phyloP scores from a whole-genome alignment of 2,888 invertebrate genomes.

The Thymelicus acteon region DNA sequence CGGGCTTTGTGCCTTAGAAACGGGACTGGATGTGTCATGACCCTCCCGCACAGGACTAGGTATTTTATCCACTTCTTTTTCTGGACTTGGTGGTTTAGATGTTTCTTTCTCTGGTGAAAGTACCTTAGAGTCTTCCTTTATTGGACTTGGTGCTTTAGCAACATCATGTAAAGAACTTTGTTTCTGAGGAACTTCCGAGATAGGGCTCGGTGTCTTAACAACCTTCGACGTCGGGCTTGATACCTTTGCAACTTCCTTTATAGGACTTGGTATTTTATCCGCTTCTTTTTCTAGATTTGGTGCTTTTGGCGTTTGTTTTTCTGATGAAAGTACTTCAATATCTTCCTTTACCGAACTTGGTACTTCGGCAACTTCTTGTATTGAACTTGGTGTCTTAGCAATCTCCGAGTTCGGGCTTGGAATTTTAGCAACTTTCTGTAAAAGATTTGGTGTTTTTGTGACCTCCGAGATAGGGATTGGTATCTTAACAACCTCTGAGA shows the following conservation, averaged over 20 bases:
- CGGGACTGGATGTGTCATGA: no score
- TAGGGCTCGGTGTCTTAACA: neutral
- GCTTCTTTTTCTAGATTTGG: neutral
- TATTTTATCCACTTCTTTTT: no score
- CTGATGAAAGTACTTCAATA: neutral
- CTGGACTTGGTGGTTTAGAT: no score
- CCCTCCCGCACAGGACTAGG: no score
- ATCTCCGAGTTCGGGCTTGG: slow-evolving; percentile 12
- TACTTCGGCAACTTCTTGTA: neutral
- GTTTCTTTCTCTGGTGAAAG: neutral
- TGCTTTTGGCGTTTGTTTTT: neutral
- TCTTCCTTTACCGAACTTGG: slow-evolving; percentile 2
- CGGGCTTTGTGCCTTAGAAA: no score
- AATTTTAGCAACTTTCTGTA: slow-evolving; percentile 17
- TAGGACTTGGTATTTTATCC: neutral
- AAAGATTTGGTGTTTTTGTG: neutral
- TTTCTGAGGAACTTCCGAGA: no score
- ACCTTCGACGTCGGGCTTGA: slow-evolving; percentile 32
- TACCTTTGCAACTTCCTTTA: neutral
- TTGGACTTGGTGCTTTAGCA: slow-evolving; percentile 35
- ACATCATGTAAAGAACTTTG: slow-evolving; percentile 33
- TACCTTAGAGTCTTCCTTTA: slow-evolving; percentile 25
- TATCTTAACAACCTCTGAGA: neutral
- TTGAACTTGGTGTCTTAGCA: slow-evolving; percentile 10
- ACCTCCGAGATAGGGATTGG: no score